These are phyloP conservation scores for Micrasema longulum DNA, from an alignment of 1,140 invertebrate species.

Conservation along the genomic window DNA sequence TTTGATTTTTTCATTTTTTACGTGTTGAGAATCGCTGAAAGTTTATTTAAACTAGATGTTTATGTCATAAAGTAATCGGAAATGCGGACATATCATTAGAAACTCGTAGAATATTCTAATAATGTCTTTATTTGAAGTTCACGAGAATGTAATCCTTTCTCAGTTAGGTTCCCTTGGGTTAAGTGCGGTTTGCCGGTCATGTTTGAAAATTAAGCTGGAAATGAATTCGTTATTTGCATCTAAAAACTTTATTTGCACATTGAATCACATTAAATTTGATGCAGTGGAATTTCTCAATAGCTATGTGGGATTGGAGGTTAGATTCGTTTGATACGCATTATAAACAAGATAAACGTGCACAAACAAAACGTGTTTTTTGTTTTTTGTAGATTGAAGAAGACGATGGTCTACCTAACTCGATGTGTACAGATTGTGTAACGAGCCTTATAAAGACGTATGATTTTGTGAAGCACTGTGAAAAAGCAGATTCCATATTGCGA, in stretches of 20 bases:
- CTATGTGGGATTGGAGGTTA: conserved; percentile 10
- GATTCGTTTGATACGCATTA: no score
- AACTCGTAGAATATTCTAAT: no score
- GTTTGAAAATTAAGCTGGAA: conserved; percentile 9
- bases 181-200: conserved; percentile 14
- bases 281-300: background rate
- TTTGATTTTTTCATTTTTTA: background rate
- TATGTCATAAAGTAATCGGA: no score
- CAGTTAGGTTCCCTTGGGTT: background rate
- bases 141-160: conserved; percentile 10
- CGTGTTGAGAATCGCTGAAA: background rate
- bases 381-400: conserved; percentile 29
- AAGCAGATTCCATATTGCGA: conserved; percentile 54
- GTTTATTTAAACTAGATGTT: no score
- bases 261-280: background rate
- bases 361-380: background rate
- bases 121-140: conserved; percentile 23
- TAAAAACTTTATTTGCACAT: background rate
- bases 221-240: conserved; percentile 4
- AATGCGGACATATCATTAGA: background rate
- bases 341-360: no score
- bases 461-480: conserved; percentile 60
- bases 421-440: conserved; percentile 31
- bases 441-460: conserved; percentile 56
- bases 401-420: conserved; percentile 29